Evolutionary conservation across 2,113 vertebrate species (phyloP).

Genomic region (Fulica atra): DNA sequence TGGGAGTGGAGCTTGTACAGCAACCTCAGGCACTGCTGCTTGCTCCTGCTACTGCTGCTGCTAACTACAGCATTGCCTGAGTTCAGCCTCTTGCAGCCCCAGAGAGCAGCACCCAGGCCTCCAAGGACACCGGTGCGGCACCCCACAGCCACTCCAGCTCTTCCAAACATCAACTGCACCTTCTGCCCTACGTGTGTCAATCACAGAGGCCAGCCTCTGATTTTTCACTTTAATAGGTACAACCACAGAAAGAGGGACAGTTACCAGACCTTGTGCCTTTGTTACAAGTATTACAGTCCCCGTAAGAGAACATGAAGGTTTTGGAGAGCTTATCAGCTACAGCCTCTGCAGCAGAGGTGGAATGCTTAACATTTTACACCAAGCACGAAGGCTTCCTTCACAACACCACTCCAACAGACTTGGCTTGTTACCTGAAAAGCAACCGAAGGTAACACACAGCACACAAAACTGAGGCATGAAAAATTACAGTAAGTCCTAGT

Average conservation of each 20-base stretch:
- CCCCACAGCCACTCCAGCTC: background rate
- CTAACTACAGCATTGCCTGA: accelerated
- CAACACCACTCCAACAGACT: accelerated
- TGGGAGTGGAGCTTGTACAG: accelerated
- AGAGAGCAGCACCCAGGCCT: accelerated
- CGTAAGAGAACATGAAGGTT: background rate
- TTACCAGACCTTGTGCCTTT: background rate
- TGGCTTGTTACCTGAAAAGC: background rate
- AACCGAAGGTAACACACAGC: background rate
- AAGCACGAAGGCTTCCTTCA: background rate
- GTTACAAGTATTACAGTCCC: background rate
- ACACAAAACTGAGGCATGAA: background rate
- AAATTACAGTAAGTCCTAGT: background rate
- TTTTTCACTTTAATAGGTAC: background rate
- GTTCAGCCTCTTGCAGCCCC: background rate
- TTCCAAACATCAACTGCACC: accelerated
- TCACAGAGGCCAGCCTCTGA: background rate
- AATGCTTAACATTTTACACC: background rate
- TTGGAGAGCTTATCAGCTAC: background rate
- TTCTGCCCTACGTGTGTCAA: background rate
- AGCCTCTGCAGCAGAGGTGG: background rate
- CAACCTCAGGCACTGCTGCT: background rate
- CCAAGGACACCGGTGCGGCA: no score
- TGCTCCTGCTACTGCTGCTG: accelerated
- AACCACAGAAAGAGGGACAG: background rate